Evolutionary conservation across 2,888 invertebrate genomes (phyloP).

Genomic region (Xanthia icteritia): DNA sequence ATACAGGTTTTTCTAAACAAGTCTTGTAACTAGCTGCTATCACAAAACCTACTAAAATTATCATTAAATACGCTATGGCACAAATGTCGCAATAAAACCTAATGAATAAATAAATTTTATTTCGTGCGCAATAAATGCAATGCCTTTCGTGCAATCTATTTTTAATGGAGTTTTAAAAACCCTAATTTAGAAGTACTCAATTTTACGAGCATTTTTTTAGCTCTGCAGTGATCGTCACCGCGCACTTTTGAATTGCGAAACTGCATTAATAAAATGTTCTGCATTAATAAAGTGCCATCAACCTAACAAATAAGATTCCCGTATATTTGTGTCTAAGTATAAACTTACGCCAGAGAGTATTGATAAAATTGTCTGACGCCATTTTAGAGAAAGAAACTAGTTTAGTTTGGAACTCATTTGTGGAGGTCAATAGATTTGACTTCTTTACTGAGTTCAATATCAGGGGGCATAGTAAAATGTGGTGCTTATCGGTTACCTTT

Average conservation of each 20-base stretch:
- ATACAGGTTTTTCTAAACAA: neutral
- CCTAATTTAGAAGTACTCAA: neutral
- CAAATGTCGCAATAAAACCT: neutral
- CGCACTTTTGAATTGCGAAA: neutral
- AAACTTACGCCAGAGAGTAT: constrained; percentile 21
- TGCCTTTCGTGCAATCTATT: neutral
- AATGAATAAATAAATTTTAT: neutral
- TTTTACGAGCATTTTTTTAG: neutral
- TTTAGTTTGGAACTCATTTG: constrained; percentile 50
- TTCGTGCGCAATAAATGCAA: neutral
- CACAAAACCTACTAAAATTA: neutral
- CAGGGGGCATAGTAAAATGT: constrained; percentile 10
- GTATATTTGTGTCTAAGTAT: constrained; percentile 23
- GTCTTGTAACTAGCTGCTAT: neutral
- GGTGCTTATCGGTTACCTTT: constrained; percentile 8
- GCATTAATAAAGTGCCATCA: neutral
- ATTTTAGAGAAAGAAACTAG: constrained; percentile 41
- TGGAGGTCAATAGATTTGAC: constrained; percentile 44
- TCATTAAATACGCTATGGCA: no score
- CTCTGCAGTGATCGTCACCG: no score
- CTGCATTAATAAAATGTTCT: neutral
- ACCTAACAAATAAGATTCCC: constrained; percentile 11
- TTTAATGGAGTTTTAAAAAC: neutral
- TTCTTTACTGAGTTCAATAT: constrained; percentile 36
- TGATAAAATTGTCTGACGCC: constrained; percentile 37